phyloP scores from a whole-genome alignment of 2,888 invertebrate species.

The Lymantria dispar region DNA sequence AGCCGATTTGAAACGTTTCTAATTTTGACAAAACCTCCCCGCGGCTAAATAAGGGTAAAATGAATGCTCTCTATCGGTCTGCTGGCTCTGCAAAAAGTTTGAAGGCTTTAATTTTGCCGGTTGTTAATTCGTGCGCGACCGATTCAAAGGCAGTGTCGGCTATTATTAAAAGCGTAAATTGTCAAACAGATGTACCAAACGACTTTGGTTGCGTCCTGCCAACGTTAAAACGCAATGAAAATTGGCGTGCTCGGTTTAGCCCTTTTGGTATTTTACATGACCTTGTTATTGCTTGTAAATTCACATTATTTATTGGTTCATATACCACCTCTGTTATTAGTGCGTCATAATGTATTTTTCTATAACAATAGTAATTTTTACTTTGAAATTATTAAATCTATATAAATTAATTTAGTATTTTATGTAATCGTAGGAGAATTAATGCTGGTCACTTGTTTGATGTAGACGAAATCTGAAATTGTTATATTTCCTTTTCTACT shows the following conservation, averaged over 20 bases:
- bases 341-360: too few species aligned
- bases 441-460: too few species aligned
- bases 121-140: constrained; percentile 76
- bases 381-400: too few species aligned
- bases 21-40: constrained; percentile 52
- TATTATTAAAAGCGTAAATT: constrained; percentile 82
- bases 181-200: constrained; percentile 78
- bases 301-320: background rate
- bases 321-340: too few species aligned
- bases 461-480: too few species aligned
- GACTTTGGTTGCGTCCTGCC: constrained; percentile 60
- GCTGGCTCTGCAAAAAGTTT: constrained; percentile 65
- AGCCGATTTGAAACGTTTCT: constrained; percentile 46
- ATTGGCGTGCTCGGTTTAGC: constrained; percentile 46
- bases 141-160: constrained; percentile 73
- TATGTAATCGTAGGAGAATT: too few species aligned
- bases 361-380: too few species aligned
- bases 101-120: constrained; percentile 75
- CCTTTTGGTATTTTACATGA: constrained; percentile 37
- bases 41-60: constrained; percentile 50
- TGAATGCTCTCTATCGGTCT: constrained; percentile 49
- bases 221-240: constrained; percentile 70
- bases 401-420: too few species aligned
- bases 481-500: too few species aligned
- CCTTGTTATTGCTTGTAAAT: constrained; percentile 26